Conservation (phyloP, 2,888 invertebrate species). For the Hyles lineata region DNA sequence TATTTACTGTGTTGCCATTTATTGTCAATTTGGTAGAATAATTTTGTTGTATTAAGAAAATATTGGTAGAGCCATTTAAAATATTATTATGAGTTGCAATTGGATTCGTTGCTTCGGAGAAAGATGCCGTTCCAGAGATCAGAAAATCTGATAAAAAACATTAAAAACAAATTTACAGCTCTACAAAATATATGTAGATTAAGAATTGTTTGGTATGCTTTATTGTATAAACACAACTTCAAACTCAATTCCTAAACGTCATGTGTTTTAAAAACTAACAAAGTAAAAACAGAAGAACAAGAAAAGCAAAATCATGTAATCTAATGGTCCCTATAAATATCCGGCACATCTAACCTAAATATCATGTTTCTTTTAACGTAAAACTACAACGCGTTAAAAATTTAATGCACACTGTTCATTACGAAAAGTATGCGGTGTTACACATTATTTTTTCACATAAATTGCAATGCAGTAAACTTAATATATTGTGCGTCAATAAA, state of each 20-base stretch:
- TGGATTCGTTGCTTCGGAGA: neutral
- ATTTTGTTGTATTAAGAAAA: neutral
- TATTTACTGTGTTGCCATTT: conserved; percentile 52
- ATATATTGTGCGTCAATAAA: conserved; percentile 68
- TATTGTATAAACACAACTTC: neutral
- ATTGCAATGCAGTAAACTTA: conserved; percentile 62
- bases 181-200: neutral
- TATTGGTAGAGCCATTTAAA: neutral
- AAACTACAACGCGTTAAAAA: neutral
- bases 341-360: neutral
- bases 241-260: neutral
- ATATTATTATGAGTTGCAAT: neutral
- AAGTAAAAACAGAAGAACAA: neutral
- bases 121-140: too few relatives aligned
- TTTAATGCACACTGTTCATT: neutral
- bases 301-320: neutral
- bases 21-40: conserved; percentile 35
- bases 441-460: conserved; percentile 28
- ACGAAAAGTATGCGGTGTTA: neutral
- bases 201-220: neutral
- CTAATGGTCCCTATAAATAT: too few relatives aligned
- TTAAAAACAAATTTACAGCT: too few relatives aligned
- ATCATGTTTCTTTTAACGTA: neutral
- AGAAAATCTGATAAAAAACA: too few relatives aligned
- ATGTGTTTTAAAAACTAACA: neutral